Base-by-base conservation (phyloP, 2,797 vertebrate genomes). In the Paratrypauchen microcephalus region DNA sequence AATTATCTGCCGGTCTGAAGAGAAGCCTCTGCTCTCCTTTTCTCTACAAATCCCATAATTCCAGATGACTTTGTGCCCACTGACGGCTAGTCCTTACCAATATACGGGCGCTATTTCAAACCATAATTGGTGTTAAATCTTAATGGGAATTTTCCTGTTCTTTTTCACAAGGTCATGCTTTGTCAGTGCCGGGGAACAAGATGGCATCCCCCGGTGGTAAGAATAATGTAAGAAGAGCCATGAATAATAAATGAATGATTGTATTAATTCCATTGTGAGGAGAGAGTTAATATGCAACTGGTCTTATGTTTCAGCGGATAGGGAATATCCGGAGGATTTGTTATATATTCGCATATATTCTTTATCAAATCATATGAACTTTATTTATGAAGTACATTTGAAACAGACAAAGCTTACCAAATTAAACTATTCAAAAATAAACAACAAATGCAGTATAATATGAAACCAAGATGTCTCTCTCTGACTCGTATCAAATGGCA, bases 1-100 rank as follows among this genome's bases (percentile, higher is more conserved):
- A 62, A 4, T 47, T 66, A 45, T 73, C 64, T 58, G 30, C 18
- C 18, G 71, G 74, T 65, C 63, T 39, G 65, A 47, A 75, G 60
- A 80, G 73, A 85, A 81, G 66, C n/a, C 63, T 30, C 65, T 39
- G 24, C 64, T 70, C 64, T 70, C 80, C 74, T 76, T 36, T 66
- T 60, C 72, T 74, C 64, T 69, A 72, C 86, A 82, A 87, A 87
- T 84, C 66, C 64, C 70, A 72, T 87, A 82, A 87, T 86, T 84
- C 63, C 64, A 63, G 71, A 72, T 72, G 79, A 81, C 79, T 80
- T 83, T 81, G 75, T 71, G 68, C 78, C 70, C 2, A 24, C 63
- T 75, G 81, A 82, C 74, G 75, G 68, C 78, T 77, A 78, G 85
- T 85, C 83, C 58, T 86, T 81, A 76, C 73, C 56, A 61, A 82